A percentile compares a stretch with the other conserved stretches of the same genome.
phyloP scores from a whole-genome alignment of 1,140 invertebrate species.

The Diabrotica undecimpunctata region DNA sequence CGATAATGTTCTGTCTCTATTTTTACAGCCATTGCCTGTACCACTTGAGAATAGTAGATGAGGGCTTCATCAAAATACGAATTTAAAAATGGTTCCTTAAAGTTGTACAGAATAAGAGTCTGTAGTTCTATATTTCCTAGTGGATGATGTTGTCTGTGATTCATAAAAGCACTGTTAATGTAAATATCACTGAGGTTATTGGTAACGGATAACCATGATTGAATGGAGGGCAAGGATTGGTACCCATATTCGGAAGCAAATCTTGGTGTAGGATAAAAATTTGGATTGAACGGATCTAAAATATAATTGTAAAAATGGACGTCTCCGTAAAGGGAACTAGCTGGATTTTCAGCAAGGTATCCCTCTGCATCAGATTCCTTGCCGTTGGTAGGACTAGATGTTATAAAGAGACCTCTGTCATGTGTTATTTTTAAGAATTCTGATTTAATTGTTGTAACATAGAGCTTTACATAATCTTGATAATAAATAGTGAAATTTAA shows the following conservation, averaged over 20 bases:
- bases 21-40: slow-evolving; percentile 74
- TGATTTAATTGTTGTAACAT: slow-evolving; percentile 72
- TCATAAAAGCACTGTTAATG: slow-evolving; percentile 59
- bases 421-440: slow-evolving; percentile 52
- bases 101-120: slow-evolving; percentile 56
- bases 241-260: slow-evolving; percentile 97
- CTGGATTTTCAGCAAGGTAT: slow-evolving; percentile 71
- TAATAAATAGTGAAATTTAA: slow-evolving; percentile 60
- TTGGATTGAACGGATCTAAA: slow-evolving; percentile 74
- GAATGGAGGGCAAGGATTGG: slow-evolving; percentile 77
- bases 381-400: slow-evolving; percentile 93
- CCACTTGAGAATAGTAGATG: slow-evolving; percentile 73
- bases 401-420: slow-evolving; percentile 65
- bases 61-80: slow-evolving; percentile 54
- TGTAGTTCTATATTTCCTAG: slow-evolving; percentile 62
- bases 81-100: slow-evolving; percentile 55
- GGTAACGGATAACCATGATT: slow-evolving; percentile 58
- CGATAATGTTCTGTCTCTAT: slow-evolving; percentile 87
- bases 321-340: slow-evolving; percentile 81
- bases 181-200: slow-evolving; percentile 56
- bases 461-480: slow-evolving; percentile 82
- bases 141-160: slow-evolving; percentile 80
- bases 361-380: slow-evolving; percentile 68
- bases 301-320: slow-evolving; percentile 91
- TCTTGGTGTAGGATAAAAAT: slow-evolving; percentile 72